These are phyloP conservation scores for Sphaerodactylus townsendi DNA, from an alignment of 2,113 vertebrate genomes.

Conservation along the genomic window DNA sequence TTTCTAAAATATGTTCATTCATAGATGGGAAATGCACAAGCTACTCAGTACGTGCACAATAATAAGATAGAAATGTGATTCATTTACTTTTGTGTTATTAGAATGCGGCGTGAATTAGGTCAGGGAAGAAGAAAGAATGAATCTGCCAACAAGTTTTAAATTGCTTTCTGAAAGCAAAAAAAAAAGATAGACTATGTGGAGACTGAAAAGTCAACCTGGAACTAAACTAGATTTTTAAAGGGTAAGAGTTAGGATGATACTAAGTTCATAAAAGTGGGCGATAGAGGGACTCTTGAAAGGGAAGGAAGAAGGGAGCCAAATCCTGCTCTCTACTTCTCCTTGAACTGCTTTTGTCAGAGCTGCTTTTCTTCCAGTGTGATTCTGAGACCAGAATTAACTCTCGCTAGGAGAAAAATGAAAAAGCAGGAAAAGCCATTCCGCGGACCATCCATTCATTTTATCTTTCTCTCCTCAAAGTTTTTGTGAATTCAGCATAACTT, in stretches of 20 bases:
- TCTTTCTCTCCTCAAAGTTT: not conserved
- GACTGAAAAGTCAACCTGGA: not conserved
- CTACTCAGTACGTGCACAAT: not conserved
- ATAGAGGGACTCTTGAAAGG: not conserved
- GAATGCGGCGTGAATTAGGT: constrained; percentile 63
- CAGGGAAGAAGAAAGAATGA: constrained; percentile 42
- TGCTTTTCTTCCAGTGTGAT: not conserved
- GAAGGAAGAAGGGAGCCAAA: not conserved
- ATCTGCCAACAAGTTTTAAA: constrained; percentile 40
- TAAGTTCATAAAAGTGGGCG: not conserved
- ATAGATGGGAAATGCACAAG: constrained; percentile 31
- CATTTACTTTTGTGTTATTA: constrained; percentile 44
- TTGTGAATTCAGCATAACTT: not conserved
- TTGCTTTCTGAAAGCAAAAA: constrained; percentile 15
- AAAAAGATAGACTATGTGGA: not conserved
- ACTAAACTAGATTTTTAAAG: constrained; percentile 4
- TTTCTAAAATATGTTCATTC: constrained; percentile 27
- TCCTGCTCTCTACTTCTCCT: not conserved
- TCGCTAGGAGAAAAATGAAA: not conserved
- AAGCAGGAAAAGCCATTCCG: not conserved
- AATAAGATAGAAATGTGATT: constrained; percentile 35
- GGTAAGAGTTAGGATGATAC: not conserved
- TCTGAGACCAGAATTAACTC: not conserved
- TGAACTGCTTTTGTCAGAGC: not conserved
- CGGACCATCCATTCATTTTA: not conserved